Evolutionary conservation across 2,888 invertebrate species (phyloP).

Genomic region (Eugnorisma glareosa): DNA sequence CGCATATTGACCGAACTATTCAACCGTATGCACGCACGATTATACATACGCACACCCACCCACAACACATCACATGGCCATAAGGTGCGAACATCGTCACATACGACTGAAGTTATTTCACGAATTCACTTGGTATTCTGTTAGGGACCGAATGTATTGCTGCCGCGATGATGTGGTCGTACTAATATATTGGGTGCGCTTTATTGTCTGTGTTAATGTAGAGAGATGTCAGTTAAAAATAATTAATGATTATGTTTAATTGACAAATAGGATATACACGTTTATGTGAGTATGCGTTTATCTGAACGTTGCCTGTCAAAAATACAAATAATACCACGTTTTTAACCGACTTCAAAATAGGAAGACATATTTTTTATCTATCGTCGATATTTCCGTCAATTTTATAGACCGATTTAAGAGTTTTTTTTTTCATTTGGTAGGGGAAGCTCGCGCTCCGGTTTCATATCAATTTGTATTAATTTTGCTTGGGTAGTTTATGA

Average conservation of each 20-base stretch:
- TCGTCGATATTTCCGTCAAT: too few relatives aligned
- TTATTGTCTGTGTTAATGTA: background rate
- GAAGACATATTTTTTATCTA: too few relatives aligned
- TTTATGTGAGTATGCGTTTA: background rate
- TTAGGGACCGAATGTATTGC: constrained; percentile 24
- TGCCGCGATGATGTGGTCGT: background rate
- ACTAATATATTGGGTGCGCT: constrained; percentile 28
- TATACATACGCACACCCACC: background rate
- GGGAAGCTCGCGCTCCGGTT: too few relatives aligned
- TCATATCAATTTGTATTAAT: too few relatives aligned
- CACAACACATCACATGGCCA: constrained; percentile 2
- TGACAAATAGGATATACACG: background rate
- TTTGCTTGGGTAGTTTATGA: too few relatives aligned
- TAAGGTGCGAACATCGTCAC: constrained; percentile 27
- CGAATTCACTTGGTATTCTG: constrained; percentile 41
- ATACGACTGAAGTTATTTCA: constrained; percentile 23
- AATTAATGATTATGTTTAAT: background rate
- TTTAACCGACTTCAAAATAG: too few relatives aligned
- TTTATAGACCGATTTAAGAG: too few relatives aligned
- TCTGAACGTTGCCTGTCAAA: background rate
- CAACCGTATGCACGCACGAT: constrained; percentile 14
- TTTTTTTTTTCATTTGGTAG: too few relatives aligned
- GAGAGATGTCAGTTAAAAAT: background rate
- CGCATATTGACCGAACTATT: background rate
- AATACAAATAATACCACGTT: background rate